A percentile compares a stretch with the other conserved stretches of the same genome.
These are phyloP conservation scores for Zaprionus davidi DNA, from an alignment of 1,140 invertebrate species.

Conservation along the genomic window DNA sequence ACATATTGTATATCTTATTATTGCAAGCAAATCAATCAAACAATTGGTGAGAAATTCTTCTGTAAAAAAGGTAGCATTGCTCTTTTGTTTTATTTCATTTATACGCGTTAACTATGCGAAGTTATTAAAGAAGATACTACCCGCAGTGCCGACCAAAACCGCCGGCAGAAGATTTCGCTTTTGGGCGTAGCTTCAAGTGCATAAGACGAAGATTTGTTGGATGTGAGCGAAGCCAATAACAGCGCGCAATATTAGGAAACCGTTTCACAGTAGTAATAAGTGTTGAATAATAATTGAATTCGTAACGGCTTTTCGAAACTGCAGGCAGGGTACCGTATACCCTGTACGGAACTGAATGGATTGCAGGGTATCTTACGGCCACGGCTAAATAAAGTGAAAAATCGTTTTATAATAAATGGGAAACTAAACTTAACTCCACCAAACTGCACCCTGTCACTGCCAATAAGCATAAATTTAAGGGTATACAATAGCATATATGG, in stretches of 20 bases:
- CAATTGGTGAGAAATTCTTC: too few relatives aligned
- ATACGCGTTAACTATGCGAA: too few relatives aligned
- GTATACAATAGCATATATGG: background rate
- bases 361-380: background rate
- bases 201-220: background rate
- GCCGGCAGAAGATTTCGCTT: background rate
- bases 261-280: background rate
- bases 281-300: conserved; percentile 3
- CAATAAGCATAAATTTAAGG: background rate
- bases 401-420: background rate
- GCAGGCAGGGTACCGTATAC: background rate
- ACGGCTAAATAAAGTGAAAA: too few relatives aligned
- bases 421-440: background rate
- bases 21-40: too few relatives aligned
- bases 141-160: background rate
- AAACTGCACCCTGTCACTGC: background rate
- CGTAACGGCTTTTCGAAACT: background rate
- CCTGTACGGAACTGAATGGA: background rate
- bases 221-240: background rate
- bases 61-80: too few relatives aligned
- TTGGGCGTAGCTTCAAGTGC: background rate
- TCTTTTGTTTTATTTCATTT: too few relatives aligned
- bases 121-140: background rate
- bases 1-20: too few relatives aligned
- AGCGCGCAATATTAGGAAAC: background rate